Conservation (phyloP, 1,140 invertebrate genomes). For the Goniozus legneri region DNA sequence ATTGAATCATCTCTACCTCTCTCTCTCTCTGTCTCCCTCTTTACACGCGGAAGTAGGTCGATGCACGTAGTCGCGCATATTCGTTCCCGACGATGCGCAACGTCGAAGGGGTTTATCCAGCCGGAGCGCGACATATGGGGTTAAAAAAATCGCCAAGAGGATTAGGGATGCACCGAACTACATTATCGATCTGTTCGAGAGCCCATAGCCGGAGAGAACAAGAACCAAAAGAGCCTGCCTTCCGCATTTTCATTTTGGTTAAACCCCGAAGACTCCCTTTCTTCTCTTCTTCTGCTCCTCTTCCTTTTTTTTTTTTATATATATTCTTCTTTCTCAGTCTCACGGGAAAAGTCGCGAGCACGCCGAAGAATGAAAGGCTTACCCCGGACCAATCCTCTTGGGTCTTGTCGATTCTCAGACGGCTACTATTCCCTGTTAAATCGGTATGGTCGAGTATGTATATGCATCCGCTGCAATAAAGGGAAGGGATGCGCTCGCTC, state of each 20-base stretch:
- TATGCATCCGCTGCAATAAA: too few relatives aligned
- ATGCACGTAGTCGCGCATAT: conserved; percentile 11
- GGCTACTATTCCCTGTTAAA: neutral
- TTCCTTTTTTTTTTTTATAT: conserved; percentile 11
- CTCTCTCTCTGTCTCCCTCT: conserved; percentile 9
- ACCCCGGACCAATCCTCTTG: neutral
- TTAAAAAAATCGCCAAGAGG: conserved; percentile 54
- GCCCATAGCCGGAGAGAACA: conserved; percentile 20
- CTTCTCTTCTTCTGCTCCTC: conserved; percentile 6
- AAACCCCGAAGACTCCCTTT: conserved; percentile 35
- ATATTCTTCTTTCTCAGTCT: neutral
- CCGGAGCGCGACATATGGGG: conserved; percentile 51
- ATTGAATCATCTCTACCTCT: neutral
- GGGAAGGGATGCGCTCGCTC: too few relatives aligned
- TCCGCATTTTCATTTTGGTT: conserved; percentile 48
- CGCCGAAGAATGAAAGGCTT: conserved; percentile 12
- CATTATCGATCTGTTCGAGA: conserved; percentile 40
- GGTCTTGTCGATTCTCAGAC: neutral
- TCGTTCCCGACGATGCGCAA: conserved; percentile 12
- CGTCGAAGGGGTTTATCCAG: conserved; percentile 39
- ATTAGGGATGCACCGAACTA: conserved; percentile 52
- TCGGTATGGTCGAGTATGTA: too few relatives aligned
- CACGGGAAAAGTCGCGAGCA: conserved; percentile 9
- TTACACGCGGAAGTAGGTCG: conserved; percentile 33
- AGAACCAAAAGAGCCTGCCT: too few relatives aligned